These are phyloP conservation scores for Denticeps clupeoides DNA, from an alignment of 2,797 vertebrate genomes.

Conservation along the genomic window DNA sequence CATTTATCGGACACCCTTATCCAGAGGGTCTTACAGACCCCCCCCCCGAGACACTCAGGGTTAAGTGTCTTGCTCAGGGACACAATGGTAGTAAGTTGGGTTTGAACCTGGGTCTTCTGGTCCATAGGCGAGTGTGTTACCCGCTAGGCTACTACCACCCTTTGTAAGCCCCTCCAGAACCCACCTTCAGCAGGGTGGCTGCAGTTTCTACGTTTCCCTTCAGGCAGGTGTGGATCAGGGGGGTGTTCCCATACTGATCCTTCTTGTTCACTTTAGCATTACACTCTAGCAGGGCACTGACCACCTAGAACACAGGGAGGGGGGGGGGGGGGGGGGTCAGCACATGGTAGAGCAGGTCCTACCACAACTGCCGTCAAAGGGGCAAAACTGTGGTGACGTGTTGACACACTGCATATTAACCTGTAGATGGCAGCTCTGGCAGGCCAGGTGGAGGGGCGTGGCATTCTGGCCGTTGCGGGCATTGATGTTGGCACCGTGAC, in stretches of 20 bases:
- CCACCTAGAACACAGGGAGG: conserved; percentile 67
- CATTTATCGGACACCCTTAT: too few species aligned
- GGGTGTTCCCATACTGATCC: conserved; percentile 81
- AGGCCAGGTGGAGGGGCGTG: conserved; percentile 81
- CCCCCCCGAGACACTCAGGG: too few species aligned
- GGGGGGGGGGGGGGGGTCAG: too few species aligned
- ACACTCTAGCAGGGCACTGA: conserved; percentile 69
- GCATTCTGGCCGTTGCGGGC: conserved; percentile 60
- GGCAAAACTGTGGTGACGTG: not conserved
- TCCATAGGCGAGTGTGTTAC: too few species aligned
- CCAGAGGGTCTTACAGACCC: too few species aligned
- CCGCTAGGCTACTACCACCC: too few species aligned
- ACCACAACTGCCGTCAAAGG: not conserved
- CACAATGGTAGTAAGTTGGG: too few species aligned
- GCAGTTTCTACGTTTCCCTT: conserved; percentile 68
- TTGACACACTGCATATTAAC: conserved; percentile 40
- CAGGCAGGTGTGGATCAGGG: conserved; percentile 76
- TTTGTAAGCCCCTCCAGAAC: not conserved
- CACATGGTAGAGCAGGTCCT: not conserved
- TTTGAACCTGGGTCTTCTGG: too few species aligned
- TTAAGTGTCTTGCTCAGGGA: too few species aligned
- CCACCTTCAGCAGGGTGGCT: not conserved
- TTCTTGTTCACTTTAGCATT: conserved; percentile 83
- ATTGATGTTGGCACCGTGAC: conserved; percentile 67
- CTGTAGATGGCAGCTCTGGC: conserved; percentile 77